Percentiles rank a stretch among this genome's conserved stretches.
These are phyloP conservation scores for Goniozus legneri DNA, from an alignment of 1,140 invertebrate genomes.

Conservation along the genomic window DNA sequence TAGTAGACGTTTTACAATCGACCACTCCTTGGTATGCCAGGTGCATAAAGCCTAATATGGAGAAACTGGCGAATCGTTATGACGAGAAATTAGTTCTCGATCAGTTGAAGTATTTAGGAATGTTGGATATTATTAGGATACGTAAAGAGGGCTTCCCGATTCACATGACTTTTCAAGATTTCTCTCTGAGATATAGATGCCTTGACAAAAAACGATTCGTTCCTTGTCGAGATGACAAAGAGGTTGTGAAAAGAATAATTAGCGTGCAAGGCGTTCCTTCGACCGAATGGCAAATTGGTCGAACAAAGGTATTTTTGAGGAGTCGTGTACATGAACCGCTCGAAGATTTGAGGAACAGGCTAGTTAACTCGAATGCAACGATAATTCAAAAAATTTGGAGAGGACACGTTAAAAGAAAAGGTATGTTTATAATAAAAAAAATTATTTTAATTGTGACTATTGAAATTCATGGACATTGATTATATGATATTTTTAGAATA, in stretches of 20 bases:
- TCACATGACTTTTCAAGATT: constrained; percentile 76
- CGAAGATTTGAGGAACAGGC: constrained; percentile 71
- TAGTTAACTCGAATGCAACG: constrained; percentile 69
- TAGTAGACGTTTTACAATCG: constrained; percentile 87
- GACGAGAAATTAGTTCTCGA: constrained; percentile 81
- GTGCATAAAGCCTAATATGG: constrained; percentile 92
- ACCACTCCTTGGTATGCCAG: constrained; percentile 95
- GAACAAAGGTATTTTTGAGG: constrained; percentile 85
- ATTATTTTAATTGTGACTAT: background rate
- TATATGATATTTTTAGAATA: constrained; percentile 57
- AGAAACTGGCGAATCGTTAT: constrained; percentile 82
- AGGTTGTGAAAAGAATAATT: constrained; percentile 60
- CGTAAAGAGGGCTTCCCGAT: constrained; percentile 90
- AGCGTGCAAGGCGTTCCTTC: constrained; percentile 60
- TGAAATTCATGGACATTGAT: background rate
- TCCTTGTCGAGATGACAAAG: constrained; percentile 39
- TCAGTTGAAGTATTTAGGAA: constrained; percentile 90
- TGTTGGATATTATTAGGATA: constrained; percentile 94
- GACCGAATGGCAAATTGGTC: constrained; percentile 88
- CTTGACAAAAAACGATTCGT: constrained; percentile 48
- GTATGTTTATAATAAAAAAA: constrained; percentile 40
- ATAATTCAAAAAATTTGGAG: constrained; percentile 78
- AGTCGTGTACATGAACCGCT: constrained; percentile 82
- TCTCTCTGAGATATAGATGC: constrained; percentile 77
- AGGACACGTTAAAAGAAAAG: constrained; percentile 61